Evolutionary conservation across 2,797 vertebrate species (phyloP), one percentile per base, ranked within the genome.

Genomic region (Lates japonicus): DNA sequence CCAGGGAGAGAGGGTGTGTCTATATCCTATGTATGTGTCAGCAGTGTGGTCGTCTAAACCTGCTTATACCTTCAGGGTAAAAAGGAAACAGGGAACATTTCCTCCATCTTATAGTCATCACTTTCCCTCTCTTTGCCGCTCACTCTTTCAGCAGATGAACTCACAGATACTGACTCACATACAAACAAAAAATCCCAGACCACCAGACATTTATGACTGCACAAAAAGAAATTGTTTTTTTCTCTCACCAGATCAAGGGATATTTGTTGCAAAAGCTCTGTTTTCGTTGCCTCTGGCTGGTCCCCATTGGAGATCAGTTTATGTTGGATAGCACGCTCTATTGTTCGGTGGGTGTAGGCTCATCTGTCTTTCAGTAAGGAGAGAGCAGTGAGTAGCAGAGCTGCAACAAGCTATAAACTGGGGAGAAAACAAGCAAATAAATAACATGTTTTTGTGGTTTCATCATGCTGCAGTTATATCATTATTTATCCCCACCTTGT

Each of bases 1-100:
- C 8, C 54, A 60, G 52, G n/a, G 20, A 51, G 42, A 74, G 49
- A 29, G 57, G 86, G 88, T 75, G 88, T 85, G 86, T 76, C 76
- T 74, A 13, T 52, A 44, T 72, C 61, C 67, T 68, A 14, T 33
- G 17, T 52, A 39, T 74, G 69, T 12, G 42, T 85, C 77, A 81
- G 31, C 11, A 0, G 29, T 59, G 41, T 46, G 65, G 77, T 73
- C 16, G 81, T 80, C 73, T 73, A 22, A 78, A 82, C 80, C 64
- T 76, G 84, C 19, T 70, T 49, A 20, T 46, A 44, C 12, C 76
- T 35, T 63, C 44, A 33, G 77, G 73, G 49, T 71, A 20, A 31
- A 61, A 64, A 70, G 61, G 42, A 70, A 77, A 58, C 10, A 1
- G 7, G 69, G 7, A 17, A 58, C 3, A 3, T 37, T 29, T 29